Evolutionary conservation across 2,113 vertebrate species (phyloP).

Genomic region (Typhlomys cinereus): DNA sequence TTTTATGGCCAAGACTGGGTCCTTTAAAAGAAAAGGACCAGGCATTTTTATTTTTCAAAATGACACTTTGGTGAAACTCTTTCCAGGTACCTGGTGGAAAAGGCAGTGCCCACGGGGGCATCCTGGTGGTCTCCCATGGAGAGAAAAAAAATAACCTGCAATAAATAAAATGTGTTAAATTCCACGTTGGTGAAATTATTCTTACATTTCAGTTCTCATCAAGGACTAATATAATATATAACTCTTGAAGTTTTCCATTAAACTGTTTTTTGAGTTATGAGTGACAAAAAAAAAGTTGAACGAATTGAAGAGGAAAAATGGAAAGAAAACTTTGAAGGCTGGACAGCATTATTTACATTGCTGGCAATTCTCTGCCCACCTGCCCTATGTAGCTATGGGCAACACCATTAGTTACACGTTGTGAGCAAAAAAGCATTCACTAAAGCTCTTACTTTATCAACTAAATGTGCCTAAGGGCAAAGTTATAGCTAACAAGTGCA

Average conservation of each 20-base stretch:
- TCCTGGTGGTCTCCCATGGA: conserved; percentile 36
- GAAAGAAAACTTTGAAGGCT: conserved; percentile 49
- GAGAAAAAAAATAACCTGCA: conserved; percentile 80
- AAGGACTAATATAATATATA: conserved; percentile 80
- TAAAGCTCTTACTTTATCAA: conserved; percentile 37
- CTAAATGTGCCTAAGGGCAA: background rate
- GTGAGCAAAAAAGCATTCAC: conserved; percentile 35
- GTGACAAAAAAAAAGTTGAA: conserved; percentile 62
- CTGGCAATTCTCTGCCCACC: background rate
- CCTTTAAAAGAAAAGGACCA: conserved; percentile 58
- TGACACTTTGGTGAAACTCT: conserved; percentile 67
- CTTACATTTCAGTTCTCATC: conserved; percentile 72
- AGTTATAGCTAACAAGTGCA: background rate
- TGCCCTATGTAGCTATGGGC: background rate
- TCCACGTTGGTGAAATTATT: conserved; percentile 73
- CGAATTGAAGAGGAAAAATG: conserved; percentile 39
- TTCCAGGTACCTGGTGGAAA: conserved; percentile 63
- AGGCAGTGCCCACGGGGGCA: conserved; percentile 9
- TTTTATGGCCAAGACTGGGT: conserved; percentile 63
- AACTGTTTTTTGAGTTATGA: conserved; percentile 77
- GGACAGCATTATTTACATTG: conserved; percentile 62
- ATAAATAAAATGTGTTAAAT: conserved; percentile 73
- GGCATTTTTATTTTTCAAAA: conserved; percentile 75
- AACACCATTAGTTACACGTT: conserved; percentile 63
- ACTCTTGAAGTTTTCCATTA: conserved; percentile 80